Conservation (phyloP, 1,140 invertebrate genomes). For the Macrotrachela quadricornifera region DNA sequence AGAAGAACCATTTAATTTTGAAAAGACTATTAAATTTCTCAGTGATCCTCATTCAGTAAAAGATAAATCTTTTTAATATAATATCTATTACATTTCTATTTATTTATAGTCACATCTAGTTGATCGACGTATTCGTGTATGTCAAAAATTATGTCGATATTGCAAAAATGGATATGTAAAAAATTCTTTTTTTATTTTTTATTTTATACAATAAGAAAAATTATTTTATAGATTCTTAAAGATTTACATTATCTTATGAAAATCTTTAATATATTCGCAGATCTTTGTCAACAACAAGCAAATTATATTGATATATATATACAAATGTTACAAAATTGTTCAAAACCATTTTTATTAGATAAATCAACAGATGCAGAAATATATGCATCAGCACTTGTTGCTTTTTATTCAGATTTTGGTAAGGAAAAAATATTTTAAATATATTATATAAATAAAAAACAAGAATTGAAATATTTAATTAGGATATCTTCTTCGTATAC, state of each 20-base stretch:
- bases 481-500: constrained; percentile 9
- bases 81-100: neutral
- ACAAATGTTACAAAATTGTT: too few species aligned
- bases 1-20: constrained; percentile 18
- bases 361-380: too few species aligned
- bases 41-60: constrained; percentile 29
- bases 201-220: neutral
- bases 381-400: too few species aligned
- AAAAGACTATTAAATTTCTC: constrained; percentile 25
- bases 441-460: too few species aligned
- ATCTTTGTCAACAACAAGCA: too few species aligned
- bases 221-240: constrained; percentile 20
- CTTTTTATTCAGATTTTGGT: too few species aligned
- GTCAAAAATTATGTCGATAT: constrained; percentile 21
- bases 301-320: too few species aligned
- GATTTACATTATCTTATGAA: constrained; percentile 21
- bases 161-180: constrained; percentile 26
- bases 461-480: constrained; percentile 15
- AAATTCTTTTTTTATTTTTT: constrained; percentile 14
- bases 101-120: constrained; percentile 21
- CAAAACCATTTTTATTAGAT: too few species aligned
- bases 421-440: too few species aligned
- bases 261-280: too few species aligned
- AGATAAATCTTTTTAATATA: neutral
- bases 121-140: constrained; percentile 25